Evolutionary conservation across 2,797 vertebrate species (phyloP).

Genomic region (Allobates femoralis): DNA sequence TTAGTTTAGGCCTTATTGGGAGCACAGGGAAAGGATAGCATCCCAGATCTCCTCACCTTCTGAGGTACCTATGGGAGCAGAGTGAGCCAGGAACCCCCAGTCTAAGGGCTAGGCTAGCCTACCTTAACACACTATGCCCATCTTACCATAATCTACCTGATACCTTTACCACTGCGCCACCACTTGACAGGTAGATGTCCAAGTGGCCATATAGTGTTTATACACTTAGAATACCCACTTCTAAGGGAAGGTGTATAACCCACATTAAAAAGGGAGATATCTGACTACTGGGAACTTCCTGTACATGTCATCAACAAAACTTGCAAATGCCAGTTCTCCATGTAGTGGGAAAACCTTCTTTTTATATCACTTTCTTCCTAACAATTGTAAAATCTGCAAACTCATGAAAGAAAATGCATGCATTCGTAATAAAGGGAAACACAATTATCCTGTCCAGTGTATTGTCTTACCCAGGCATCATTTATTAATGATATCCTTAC

Average conservation of each 20-base stretch:
- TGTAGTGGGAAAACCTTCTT: not conserved
- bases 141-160: too few species aligned
- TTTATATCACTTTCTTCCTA: not conserved
- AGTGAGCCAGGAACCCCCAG: too few species aligned
- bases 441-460: not conserved
- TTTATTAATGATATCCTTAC: slow-evolving; percentile 59
- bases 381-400: not conserved
- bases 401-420: not conserved
- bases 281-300: not conserved
- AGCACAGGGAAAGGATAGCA: too few species aligned
- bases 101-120: too few species aligned
- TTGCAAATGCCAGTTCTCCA: not conserved
- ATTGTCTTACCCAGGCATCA: slow-evolving; percentile 24
- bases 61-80: too few species aligned
- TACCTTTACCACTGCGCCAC: too few species aligned
- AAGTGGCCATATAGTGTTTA: not conserved
- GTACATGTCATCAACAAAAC: not conserved
- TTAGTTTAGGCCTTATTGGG: too few species aligned
- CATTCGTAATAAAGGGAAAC: slow-evolving; percentile 7
- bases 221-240: not conserved
- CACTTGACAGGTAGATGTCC: not conserved
- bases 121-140: too few species aligned
- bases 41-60: too few species aligned
- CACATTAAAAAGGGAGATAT: not conserved
- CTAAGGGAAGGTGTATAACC: not conserved